Percentiles rank a stretch among this genome's conserved stretches.
Conservation (phyloP, 1,140 invertebrate species). For the Brachionus rotundiformis region DNA sequence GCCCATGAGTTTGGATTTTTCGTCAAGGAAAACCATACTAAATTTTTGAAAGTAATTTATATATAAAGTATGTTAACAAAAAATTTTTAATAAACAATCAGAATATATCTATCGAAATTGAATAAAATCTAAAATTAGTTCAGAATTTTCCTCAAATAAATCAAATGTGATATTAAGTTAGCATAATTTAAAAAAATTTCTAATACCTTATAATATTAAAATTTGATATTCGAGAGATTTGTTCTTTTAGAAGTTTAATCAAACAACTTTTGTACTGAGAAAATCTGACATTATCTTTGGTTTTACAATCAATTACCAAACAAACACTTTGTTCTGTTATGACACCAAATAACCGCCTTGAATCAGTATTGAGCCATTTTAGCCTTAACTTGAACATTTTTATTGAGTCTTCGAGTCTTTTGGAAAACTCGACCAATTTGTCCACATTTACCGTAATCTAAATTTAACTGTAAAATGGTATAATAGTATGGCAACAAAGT, state of each 20-base stretch:
- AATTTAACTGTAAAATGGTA: not conserved
- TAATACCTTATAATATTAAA: constrained; percentile 63
- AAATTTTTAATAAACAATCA: too few species aligned
- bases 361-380: constrained; percentile 63
- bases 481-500: not conserved
- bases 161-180: too few species aligned
- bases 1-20: too few species aligned
- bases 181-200: constrained; percentile 41
- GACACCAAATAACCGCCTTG: constrained; percentile 62
- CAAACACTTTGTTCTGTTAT: constrained; percentile 60
- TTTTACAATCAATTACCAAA: constrained; percentile 62
- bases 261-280: constrained; percentile 60
- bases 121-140: too few species aligned
- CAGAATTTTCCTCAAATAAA: too few species aligned
- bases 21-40: too few species aligned
- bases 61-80: too few species aligned
- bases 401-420: constrained; percentile 58
- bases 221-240: constrained; percentile 59
- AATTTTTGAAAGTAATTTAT: too few species aligned
- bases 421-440: constrained; percentile 58
- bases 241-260: constrained; percentile 61
- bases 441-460: constrained; percentile 58
- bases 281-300: constrained; percentile 61
- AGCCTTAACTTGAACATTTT: constrained; percentile 59
- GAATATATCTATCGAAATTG: too few species aligned